Base-by-base conservation (phyloP, 2,888 invertebrate genomes). In the Drosophila atroscutellata region DNA sequence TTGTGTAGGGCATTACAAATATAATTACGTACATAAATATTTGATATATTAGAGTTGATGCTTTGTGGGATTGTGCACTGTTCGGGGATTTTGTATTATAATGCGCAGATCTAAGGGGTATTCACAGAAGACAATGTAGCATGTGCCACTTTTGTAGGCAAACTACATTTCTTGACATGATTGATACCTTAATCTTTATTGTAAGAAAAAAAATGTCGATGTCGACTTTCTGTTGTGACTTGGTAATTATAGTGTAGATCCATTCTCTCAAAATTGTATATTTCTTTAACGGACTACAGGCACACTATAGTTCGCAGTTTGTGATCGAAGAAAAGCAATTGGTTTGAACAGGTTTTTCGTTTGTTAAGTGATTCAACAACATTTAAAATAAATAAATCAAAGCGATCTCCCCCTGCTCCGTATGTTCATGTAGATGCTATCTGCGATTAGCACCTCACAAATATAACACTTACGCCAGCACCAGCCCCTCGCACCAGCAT, bases 381-480 rank as follows among this genome's bases (percentile, higher is more conserved):
- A 32, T 32, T 32, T 11, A 32, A 32, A 20, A 34, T 50, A 32
- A 39, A 65, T 49, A 50, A 37, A 34, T 55, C 52, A 37, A 64
- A 56, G 37, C 45, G 37, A 50, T 37, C 13, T 30, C 34, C n/a
- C 47, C 45, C n/a, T 32, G 30, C 26, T 32, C 47, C 18, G 6
- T 11, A 42, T n/a, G 18, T 32, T 11, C 50, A 37, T 11, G 7
- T 9, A 50, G 26, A 60, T 61, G 73, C 50, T 30, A 65, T 49
- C 61, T 28, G 42, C 50, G 26, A 55, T 77, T 78, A 75, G 50
- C 76, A 67, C 85, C 77, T 74, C 56, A 26, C 50, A 45, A 72
- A 67, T 50, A 26, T 30, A 34, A 50, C 34, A 55, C 24, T 50
- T 37, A 45, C 24, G 54, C 13, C 18, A 26, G 2, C 8, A 42